A percentile compares a stretch with the other conserved stretches of the same genome.
phyloP scores from a whole-genome alignment of 2,113 vertebrate genomes.

The Cavia porcellus region DNA sequence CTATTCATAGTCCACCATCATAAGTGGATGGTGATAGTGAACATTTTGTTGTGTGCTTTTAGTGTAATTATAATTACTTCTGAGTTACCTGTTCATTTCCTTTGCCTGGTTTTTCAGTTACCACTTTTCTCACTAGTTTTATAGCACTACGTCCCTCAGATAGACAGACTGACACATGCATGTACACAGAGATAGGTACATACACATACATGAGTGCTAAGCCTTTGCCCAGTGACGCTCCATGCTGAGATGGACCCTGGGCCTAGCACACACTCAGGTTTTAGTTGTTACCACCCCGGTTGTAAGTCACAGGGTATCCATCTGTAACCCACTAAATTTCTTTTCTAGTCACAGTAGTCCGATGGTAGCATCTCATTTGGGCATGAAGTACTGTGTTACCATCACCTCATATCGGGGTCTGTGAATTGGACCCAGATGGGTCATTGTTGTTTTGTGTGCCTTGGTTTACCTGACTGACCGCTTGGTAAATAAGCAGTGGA shows the following conservation, averaged over 20 bases:
- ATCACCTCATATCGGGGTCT: neutral
- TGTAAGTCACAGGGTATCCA: neutral
- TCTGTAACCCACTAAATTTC: neutral
- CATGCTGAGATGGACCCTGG: neutral
- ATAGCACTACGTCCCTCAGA: neutral
- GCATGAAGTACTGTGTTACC: neutral
- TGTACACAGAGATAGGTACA: neutral
- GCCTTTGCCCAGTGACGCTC: neutral
- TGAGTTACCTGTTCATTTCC: neutral
- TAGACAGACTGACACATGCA: neutral
- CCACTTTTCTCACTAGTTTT: neutral
- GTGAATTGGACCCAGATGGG: neutral
- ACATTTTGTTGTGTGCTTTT: neutral
- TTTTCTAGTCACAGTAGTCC: neutral
- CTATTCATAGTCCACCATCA: neutral
- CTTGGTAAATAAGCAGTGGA: neutral
- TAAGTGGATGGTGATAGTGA: neutral
- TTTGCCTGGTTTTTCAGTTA: conserved; percentile 1
- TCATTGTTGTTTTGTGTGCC: neutral
- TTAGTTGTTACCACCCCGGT: neutral
- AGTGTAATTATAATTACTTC: conserved; percentile 9
- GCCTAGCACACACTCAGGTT: neutral
- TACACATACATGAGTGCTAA: neutral
- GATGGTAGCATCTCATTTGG: neutral
- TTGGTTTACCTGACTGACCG: neutral